These are phyloP conservation scores for Mus minutoides DNA, from an alignment of 2,797 vertebrate species.

Conservation along the genomic window DNA sequence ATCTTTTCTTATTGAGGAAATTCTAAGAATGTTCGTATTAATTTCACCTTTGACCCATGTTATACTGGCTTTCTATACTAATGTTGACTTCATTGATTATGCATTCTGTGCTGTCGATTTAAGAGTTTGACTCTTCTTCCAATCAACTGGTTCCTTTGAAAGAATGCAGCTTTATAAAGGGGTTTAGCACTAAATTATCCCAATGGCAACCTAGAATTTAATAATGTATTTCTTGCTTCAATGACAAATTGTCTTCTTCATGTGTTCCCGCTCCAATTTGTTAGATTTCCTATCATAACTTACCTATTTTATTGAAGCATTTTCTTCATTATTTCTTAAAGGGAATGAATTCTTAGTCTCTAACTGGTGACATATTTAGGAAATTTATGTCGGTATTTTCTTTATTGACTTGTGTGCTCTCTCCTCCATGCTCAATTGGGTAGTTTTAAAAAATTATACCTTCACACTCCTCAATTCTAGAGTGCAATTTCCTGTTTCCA, in stretches of 20 bases:
- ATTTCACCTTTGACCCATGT: not conserved
- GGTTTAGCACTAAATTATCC: slow-evolving; percentile 31
- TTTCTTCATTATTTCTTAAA: slow-evolving; percentile 72
- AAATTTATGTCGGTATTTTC: slow-evolving; percentile 63
- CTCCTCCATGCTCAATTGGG: slow-evolving; percentile 68
- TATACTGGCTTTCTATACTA: not conserved
- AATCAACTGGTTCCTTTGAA: not conserved
- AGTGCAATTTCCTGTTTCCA: slow-evolving; percentile 64
- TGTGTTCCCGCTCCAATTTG: slow-evolving; percentile 29
- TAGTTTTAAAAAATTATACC: slow-evolving; percentile 76
- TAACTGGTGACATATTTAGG: slow-evolving; percentile 65
- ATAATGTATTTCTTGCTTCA: slow-evolving; percentile 61
- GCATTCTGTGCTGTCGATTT: slow-evolving; percentile 24
- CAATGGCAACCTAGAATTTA: slow-evolving; percentile 55
- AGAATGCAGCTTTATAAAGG: not conserved
- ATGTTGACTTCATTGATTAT: slow-evolving; percentile 29
- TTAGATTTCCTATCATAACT: slow-evolving; percentile 17
- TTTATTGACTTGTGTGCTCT: slow-evolving; percentile 72
- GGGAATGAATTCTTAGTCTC: slow-evolving; percentile 42
- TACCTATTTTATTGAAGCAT: slow-evolving; percentile 57
- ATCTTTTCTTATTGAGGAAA: not conserved
- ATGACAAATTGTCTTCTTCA: slow-evolving; percentile 53
- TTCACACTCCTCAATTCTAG: slow-evolving; percentile 22
- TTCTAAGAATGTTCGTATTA: not conserved
- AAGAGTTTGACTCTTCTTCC: slow-evolving; percentile 24